phyloP scores from a whole-genome alignment of 2,113 vertebrate species.

The Aleadryas rufinucha region DNA sequence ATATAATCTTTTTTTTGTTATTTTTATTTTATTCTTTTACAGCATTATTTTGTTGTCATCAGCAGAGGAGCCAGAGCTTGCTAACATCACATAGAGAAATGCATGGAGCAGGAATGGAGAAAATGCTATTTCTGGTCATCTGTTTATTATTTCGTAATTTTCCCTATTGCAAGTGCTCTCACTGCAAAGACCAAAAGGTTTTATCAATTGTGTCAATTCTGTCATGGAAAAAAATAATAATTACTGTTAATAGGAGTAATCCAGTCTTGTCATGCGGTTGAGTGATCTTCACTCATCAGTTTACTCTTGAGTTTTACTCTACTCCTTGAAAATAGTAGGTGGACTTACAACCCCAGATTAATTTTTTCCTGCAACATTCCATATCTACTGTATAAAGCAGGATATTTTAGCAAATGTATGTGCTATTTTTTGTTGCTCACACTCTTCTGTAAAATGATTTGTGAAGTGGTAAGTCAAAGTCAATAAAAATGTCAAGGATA shows the following conservation, averaged over 20 bases:
- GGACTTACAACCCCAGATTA: neutral
- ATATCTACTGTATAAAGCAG: neutral
- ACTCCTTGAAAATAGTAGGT: neutral
- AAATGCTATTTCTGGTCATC: neutral
- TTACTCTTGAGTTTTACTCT: neutral
- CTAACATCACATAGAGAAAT: neutral
- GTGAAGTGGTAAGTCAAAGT: neutral
- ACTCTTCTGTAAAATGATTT: neutral
- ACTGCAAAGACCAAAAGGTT: neutral
- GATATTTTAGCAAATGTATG: neutral
- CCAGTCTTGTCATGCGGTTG: neutral
- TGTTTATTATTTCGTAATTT: slow-evolving; percentile 12
- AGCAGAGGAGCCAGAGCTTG: neutral
- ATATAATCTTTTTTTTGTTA: neutral
- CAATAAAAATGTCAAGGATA: neutral
- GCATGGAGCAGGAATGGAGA: neutral
- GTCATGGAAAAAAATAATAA: neutral
- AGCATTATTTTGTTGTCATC: neutral
- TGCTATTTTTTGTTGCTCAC: neutral
- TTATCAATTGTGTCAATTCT: neutral
- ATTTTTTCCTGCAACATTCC: slow-evolving; percentile 3
- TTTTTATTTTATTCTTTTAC: neutral
- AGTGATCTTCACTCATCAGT: neutral
- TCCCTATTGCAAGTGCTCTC: neutral
- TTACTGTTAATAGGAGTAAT: neutral